Conservation (phyloP, 2,888 invertebrate genomes). For the Calameuta idolon region DNA sequence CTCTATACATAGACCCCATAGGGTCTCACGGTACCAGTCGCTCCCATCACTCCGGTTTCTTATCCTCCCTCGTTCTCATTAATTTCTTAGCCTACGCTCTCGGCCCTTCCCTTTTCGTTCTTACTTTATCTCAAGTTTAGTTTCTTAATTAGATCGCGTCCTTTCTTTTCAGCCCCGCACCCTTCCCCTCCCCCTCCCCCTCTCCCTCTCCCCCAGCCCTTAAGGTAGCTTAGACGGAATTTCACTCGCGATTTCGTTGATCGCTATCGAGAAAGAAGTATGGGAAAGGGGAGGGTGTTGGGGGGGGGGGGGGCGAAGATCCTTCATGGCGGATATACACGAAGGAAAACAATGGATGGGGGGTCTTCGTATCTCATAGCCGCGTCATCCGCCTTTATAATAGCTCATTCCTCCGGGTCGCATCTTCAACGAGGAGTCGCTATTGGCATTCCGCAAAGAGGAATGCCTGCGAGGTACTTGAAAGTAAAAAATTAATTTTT, state of each 20-base stretch:
- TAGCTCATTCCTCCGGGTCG: too few relatives aligned
- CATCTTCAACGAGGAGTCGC: too few relatives aligned
- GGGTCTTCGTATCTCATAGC: too few relatives aligned
- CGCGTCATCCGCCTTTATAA: too few relatives aligned
- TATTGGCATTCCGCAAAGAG: too few relatives aligned
- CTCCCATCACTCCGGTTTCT: not conserved
- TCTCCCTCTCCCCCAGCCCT: too few relatives aligned
- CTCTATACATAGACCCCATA: not conserved
- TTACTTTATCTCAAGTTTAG: not conserved
- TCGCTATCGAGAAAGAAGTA: not conserved
- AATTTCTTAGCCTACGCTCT: slow-evolving; percentile 1
- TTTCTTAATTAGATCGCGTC: slow-evolving; percentile 10
- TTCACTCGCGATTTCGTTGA: slow-evolving; percentile 5
- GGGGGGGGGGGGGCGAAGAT: too few relatives aligned
- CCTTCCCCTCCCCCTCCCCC: too few relatives aligned
- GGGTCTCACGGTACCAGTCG: not conserved
- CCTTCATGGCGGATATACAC: too few relatives aligned
- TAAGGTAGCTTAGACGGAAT: not conserved
- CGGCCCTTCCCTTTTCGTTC: slow-evolving; percentile 4
- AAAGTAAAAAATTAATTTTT: too few relatives aligned
- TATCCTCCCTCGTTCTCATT: not conserved
- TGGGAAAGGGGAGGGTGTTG: not conserved
- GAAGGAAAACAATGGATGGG: too few relatives aligned
- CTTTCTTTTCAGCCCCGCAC: not conserved
- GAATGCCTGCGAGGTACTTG: too few relatives aligned